Evolutionary conservation across 2,113 vertebrate species (phyloP), one percentile per base, ranked within the genome.

Genomic region (Prietella phreatophila): DNA sequence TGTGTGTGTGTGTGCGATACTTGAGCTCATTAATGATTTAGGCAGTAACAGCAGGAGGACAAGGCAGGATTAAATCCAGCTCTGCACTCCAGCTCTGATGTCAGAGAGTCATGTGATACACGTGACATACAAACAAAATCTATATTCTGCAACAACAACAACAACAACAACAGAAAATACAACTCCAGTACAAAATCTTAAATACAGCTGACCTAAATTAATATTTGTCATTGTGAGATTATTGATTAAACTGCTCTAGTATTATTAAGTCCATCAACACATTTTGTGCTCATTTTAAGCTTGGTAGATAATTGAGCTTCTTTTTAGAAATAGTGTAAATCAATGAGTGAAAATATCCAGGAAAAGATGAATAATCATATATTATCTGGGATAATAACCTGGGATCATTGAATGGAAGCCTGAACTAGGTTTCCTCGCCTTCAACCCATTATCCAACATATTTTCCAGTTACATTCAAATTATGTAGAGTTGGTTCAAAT

Each of bases 1-100:
- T 76, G 73, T 27, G 39, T 76, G 42, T 76, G 39, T 47, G 9
- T 75, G 47, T n/a, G 25, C 3, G 14, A 11, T 39, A 53, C 27
- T 25, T 88, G 47, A 84, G 87, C 84, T 88, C 56, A 65, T 75
- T 84, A 88, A 83, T 78, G 89, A 71, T 73, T 86, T 56, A 84
- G 85, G 36, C 75, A 65, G 53, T 63, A 56, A 69, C 84, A 71
- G 50, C 60, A 88, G 80, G 84, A 83, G 71, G 89, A 84, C 30
- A 7, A 61, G 79, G 84, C 86, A 42, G 89, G 89, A 90, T 90
- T 88, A 86, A 67, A 65, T 10, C 19, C 25, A 55, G 71, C n/a
- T 65, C 82, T 53, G 71, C 36, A 65, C 42, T 60, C 69, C 75
- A 78, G 20, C 75, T 78, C 22, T 50, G 39, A n/a, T 13, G 30